phyloP scores from a whole-genome alignment of 1,140 invertebrate species.

The Manduca sexta region DNA sequence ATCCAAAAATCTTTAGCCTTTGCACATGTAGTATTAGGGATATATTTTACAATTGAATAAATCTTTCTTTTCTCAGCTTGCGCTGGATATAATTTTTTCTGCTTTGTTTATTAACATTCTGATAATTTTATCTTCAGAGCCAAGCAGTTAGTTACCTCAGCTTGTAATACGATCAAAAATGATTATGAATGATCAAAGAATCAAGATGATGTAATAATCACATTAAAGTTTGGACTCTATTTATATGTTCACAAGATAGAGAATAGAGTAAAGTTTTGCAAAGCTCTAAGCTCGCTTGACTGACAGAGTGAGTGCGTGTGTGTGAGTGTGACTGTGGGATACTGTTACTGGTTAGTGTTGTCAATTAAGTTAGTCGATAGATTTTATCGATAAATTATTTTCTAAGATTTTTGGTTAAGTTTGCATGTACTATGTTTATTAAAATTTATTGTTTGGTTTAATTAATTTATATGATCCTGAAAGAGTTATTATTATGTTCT shows the following conservation, averaged over 20 bases:
- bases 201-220: not conserved
- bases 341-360: constrained; percentile 13
- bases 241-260: not conserved
- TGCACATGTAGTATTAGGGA: too few relatives aligned
- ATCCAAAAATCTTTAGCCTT: too few relatives aligned
- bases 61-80: too few relatives aligned
- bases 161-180: constrained; percentile 1
- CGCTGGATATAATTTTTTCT: too few relatives aligned
- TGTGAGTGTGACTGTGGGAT: constrained; percentile 14
- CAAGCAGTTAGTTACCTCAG: not conserved
- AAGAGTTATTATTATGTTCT: too few relatives aligned
- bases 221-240: not conserved
- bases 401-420: too few relatives aligned
- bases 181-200: constrained; percentile 1
- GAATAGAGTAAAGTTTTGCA: not conserved
- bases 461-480: too few relatives aligned
- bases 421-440: too few relatives aligned
- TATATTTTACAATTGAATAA: too few relatives aligned
- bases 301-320: constrained; percentile 5
- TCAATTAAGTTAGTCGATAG: not conserved
- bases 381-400: not conserved
- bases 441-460: too few relatives aligned
- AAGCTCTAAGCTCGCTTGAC: constrained; percentile 13
- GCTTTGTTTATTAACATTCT: too few relatives aligned
- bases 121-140: too few relatives aligned